phyloP scores from a whole-genome alignment of 2,888 invertebrate genomes.

The Gonocerus acuteangulatus region DNA sequence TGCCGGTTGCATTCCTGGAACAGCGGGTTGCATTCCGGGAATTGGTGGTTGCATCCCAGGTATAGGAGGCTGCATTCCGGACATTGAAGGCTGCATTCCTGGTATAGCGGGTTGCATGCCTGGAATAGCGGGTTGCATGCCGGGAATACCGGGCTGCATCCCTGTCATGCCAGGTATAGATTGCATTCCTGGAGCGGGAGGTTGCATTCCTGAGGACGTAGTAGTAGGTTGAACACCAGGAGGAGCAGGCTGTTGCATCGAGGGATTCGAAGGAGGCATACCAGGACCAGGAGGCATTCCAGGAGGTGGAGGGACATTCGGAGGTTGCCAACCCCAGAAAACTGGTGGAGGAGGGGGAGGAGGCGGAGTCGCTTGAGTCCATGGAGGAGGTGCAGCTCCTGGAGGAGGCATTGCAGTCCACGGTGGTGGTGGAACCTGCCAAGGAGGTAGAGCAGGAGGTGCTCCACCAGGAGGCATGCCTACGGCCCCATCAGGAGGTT shows the following conservation, averaged over 20 bases:
- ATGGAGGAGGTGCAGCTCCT: slow-evolving; percentile 29
- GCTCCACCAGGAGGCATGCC: slow-evolving; percentile 41
- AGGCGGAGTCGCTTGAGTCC: slow-evolving; percentile 37
- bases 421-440: slow-evolving; percentile 37
- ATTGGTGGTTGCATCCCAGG: slow-evolving; percentile 3
- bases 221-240: slow-evolving; percentile 20
- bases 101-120: slow-evolving; percentile 9
- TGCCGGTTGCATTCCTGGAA: neutral
- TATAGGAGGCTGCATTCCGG: neutral
- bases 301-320: slow-evolving; percentile 41
- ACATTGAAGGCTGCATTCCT: slow-evolving; percentile 4
- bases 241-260: neutral
- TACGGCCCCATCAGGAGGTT: slow-evolving; percentile 37
- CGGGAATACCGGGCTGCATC: slow-evolving; percentile 10
- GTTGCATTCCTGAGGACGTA: neutral
- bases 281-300: slow-evolving; percentile 38
- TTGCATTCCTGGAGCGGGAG: slow-evolving; percentile 14
- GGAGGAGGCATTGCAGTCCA: slow-evolving; percentile 28
- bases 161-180: slow-evolving; percentile 2
- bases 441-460: slow-evolving; percentile 48
- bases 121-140: slow-evolving; percentile 11
- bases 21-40: slow-evolving; percentile 3
- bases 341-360: slow-evolving; percentile 40
- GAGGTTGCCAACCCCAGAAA: slow-evolving; percentile 20
- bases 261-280: neutral